A percentile compares a stretch with the other conserved stretches of the same genome.
Conservation (phyloP, 2,888 invertebrate species). For the Drosophila mimica region DNA sequence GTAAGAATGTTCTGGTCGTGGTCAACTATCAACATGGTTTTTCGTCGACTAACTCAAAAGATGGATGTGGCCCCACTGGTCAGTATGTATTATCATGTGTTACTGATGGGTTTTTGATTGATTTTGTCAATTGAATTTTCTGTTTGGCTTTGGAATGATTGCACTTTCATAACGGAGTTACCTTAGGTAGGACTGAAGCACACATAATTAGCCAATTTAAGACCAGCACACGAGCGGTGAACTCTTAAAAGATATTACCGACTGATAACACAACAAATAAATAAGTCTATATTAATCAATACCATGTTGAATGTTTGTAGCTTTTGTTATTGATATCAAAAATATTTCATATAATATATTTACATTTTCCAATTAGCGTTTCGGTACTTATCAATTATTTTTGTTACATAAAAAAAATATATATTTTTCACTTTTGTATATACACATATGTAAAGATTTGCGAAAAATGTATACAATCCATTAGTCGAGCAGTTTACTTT, state of each 20-base stretch:
- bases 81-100: constrained; percentile 5
- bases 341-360: constrained; percentile 1
- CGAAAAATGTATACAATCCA: neutral
- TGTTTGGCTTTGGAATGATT: constrained; percentile 21
- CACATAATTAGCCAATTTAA: constrained; percentile 48
- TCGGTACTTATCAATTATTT: neutral
- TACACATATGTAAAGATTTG: neutral
- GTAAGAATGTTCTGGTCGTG: constrained; percentile 5
- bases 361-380: constrained; percentile 21
- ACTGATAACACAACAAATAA: constrained; percentile 33
- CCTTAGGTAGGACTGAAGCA: constrained; percentile 21
- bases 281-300: constrained; percentile 19
- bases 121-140: constrained; percentile 43
- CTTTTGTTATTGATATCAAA: constrained; percentile 9
- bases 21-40: constrained; percentile 14
- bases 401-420: neutral
- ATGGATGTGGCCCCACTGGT: constrained; percentile 24
- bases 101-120: constrained; percentile 74
- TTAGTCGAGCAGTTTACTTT: neutral
- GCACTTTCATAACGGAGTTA: constrained; percentile 8
- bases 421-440: neutral
- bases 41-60: constrained; percentile 15
- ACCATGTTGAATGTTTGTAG: neutral
- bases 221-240: constrained; percentile 11
- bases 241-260: constrained; percentile 17